Conservation (phyloP, 2,113 vertebrate genomes). For the Etheostoma cragini region DNA sequence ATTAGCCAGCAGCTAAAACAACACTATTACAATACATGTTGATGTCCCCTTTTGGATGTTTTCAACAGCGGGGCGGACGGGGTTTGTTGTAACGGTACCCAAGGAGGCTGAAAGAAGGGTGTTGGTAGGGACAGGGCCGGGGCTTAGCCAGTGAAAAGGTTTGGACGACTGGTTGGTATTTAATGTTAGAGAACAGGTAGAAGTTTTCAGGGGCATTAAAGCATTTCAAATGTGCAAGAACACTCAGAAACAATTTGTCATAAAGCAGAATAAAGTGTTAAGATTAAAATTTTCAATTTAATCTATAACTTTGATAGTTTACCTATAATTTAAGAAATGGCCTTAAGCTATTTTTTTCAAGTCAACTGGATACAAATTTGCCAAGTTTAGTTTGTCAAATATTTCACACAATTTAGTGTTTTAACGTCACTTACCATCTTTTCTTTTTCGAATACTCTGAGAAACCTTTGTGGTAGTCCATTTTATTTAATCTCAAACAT, state of each 20-base stretch:
- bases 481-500: not conserved
- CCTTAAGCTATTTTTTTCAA: not conserved
- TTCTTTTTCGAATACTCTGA: not conserved
- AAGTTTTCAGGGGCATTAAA: not conserved
- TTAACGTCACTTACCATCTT: not conserved
- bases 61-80: no score
- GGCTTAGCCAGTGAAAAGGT: no score
- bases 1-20: no score
- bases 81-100: no score
- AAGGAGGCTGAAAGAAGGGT: no score
- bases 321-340: not conserved
- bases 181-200: not conserved
- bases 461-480: no score
- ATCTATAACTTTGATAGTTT: not conserved
- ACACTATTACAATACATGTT: no score
- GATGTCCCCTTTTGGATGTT: no score
- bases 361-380: not conserved
- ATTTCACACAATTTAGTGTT: not conserved
- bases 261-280: not conserved
- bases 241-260: not conserved
- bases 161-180: no score
- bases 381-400: not conserved
- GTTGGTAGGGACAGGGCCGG: no score
- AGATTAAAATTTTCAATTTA: not conserved
- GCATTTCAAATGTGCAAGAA: not conserved